A percentile compares a stretch with the other conserved stretches of the same genome.
Evolutionary conservation across 2,113 vertebrate species (phyloP).

Genomic region (Amia ocellicauda): DNA sequence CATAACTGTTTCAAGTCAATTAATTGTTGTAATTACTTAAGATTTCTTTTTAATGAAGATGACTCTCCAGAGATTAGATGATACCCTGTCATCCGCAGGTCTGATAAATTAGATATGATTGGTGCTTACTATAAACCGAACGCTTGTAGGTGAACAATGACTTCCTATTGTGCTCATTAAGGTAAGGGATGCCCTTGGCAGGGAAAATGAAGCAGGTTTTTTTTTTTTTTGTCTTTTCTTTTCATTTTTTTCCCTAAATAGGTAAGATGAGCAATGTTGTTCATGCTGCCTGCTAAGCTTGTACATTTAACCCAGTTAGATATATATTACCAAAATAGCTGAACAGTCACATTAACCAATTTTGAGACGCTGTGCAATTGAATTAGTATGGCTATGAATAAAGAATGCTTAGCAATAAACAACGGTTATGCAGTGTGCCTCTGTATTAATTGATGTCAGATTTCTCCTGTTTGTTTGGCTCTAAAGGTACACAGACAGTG

Average conservation of each 20-base stretch:
- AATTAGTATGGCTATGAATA: neutral
- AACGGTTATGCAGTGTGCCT: neutral
- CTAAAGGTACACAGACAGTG: slow-evolving; percentile 2
- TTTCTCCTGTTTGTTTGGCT: neutral
- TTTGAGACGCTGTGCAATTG: neutral
- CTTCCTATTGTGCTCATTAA: slow-evolving; percentile 59
- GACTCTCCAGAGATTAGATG: slow-evolving; percentile 75
- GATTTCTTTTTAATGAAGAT: slow-evolving; percentile 89
- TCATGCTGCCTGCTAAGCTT: neutral
- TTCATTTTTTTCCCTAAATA: neutral
- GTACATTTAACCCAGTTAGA: slow-evolving; percentile 6
- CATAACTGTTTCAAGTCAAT: slow-evolving; percentile 84
- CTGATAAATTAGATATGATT: slow-evolving; percentile 84
- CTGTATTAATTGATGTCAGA: neutral
- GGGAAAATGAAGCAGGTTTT: slow-evolving; percentile 6
- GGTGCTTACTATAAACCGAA: slow-evolving; percentile 69
- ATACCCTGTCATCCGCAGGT: slow-evolving; percentile 78
- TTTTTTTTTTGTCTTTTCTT: slow-evolving; percentile 7
- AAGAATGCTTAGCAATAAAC: neutral
- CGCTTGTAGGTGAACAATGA: slow-evolving; percentile 59
- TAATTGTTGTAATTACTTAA: slow-evolving; percentile 91
- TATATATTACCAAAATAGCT: neutral
- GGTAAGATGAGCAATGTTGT: neutral
- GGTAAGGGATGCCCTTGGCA: slow-evolving; percentile 62
- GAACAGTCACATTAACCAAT: neutral